These are phyloP conservation scores for Engystomops pustulosus DNA, from an alignment of 2,113 vertebrate species.

Conservation along the genomic window DNA sequence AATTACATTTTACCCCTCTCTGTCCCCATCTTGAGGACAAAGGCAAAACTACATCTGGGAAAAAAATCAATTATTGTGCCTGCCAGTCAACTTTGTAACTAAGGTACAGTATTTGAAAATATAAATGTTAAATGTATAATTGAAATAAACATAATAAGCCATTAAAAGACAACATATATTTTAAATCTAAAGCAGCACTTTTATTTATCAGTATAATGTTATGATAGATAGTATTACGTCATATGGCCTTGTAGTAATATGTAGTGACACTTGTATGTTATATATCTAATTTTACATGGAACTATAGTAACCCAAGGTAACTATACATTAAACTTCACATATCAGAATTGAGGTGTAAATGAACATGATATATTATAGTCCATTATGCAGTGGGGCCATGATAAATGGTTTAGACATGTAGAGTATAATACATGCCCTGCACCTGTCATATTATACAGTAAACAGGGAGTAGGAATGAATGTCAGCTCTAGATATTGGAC, in stretches of 20 bases:
- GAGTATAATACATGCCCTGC: background rate
- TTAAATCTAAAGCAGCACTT: too few relatives aligned
- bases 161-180: too few relatives aligned
- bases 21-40: constrained; percentile 28
- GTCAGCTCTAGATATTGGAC: background rate
- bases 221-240: too few relatives aligned
- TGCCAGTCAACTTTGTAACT: background rate
- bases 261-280: too few relatives aligned
- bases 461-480: background rate
- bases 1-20: background rate
- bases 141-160: background rate
- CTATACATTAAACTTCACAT: background rate
- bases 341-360: background rate
- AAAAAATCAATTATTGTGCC: background rate
- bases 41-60: background rate
- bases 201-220: too few relatives aligned
- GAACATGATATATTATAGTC: background rate
- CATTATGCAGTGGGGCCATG: background rate
- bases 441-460: background rate
- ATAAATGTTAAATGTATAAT: background rate
- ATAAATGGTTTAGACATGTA: background rate
- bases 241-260: too few relatives aligned
- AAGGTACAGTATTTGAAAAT: background rate
- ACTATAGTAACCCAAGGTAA: too few relatives aligned
- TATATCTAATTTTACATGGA: too few relatives aligned